Evolutionary conservation across 2,888 invertebrate species (phyloP).

Genomic region (Chymomyza fuscimana): DNA sequence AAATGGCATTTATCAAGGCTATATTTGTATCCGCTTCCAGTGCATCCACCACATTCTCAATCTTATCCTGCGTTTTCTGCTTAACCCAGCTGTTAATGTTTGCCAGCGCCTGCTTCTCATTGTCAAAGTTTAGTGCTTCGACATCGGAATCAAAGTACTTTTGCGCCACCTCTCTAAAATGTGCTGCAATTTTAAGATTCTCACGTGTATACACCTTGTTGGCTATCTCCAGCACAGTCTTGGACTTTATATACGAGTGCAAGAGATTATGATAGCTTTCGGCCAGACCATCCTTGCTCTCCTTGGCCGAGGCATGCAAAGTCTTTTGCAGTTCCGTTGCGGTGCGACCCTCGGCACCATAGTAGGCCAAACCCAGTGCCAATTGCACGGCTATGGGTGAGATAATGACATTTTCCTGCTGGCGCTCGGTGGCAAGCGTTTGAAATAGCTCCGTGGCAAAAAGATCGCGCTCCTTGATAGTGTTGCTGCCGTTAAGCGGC

Average conservation of each 20-base stretch:
- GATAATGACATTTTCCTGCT: constrained; percentile 73
- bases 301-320: constrained; percentile 70
- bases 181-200: constrained; percentile 81
- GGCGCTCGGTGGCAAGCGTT: constrained; percentile 71
- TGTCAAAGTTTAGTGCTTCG: constrained; percentile 83
- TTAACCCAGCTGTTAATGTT: constrained; percentile 91
- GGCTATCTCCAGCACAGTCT: constrained; percentile 82
- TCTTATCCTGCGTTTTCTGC: constrained; percentile 89
- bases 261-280: constrained; percentile 69
- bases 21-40: constrained; percentile 83
- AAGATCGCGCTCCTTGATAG: constrained; percentile 72
- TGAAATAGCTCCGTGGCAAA: constrained; percentile 76
- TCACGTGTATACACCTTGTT: constrained; percentile 87
- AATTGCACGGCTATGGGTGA: constrained; percentile 74
- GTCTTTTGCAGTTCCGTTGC: constrained; percentile 69
- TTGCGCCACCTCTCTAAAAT: constrained; percentile 83
- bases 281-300: constrained; percentile 73
- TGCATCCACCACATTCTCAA: constrained; percentile 87
- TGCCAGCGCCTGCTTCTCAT: constrained; percentile 81
- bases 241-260: constrained; percentile 75
- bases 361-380: constrained; percentile 71
- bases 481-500: constrained; percentile 47
- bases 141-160: constrained; percentile 85
- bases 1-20: constrained; percentile 91
- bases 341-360: constrained; percentile 70